Evolutionary conservation across 1,140 invertebrate genomes (phyloP).

Genomic region (Colletes gigas): DNA sequence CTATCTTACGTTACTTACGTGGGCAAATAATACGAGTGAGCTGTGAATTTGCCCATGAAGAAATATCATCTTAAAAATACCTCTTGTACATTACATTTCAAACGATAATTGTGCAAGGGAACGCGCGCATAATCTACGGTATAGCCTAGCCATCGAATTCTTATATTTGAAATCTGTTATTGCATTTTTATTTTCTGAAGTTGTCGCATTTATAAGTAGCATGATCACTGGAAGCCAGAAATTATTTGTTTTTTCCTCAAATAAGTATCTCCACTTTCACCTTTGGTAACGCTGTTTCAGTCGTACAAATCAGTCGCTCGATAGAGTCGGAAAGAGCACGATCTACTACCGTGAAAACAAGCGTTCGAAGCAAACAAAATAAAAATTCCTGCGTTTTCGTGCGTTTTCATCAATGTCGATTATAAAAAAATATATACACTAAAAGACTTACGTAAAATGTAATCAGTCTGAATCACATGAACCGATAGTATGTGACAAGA

Average conservation of each 20-base stretch:
- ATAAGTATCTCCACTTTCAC: slow-evolving; percentile 21
- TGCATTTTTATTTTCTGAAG: background rate
- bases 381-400: background rate
- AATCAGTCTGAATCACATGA: slow-evolving; percentile 53
- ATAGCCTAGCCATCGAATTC: slow-evolving; percentile 23
- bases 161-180: background rate
- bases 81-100: slow-evolving; percentile 52
- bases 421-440: slow-evolving; percentile 37
- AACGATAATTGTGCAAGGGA: slow-evolving; percentile 26
- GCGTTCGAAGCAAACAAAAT: slow-evolving; percentile 27
- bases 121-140: slow-evolving; percentile 23
- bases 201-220: background rate
- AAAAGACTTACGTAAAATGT: slow-evolving; percentile 47
- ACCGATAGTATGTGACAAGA: slow-evolving; percentile 37
- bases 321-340: slow-evolving; percentile 1
- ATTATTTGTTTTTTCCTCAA: slow-evolving; percentile 1
- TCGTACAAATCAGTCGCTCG: slow-evolving; percentile 15
- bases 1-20: slow-evolving; percentile 29
- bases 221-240: slow-evolving; percentile 31
- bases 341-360: slow-evolving; percentile 31
- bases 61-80: slow-evolving; percentile 42
- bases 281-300: slow-evolving; percentile 50
- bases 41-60: slow-evolving; percentile 36
- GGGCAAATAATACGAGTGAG: slow-evolving; percentile 23
- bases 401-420: background rate